Base-by-base conservation (phyloP, 2,888 invertebrate species). In the Troides oblongomaculatus region DNA sequence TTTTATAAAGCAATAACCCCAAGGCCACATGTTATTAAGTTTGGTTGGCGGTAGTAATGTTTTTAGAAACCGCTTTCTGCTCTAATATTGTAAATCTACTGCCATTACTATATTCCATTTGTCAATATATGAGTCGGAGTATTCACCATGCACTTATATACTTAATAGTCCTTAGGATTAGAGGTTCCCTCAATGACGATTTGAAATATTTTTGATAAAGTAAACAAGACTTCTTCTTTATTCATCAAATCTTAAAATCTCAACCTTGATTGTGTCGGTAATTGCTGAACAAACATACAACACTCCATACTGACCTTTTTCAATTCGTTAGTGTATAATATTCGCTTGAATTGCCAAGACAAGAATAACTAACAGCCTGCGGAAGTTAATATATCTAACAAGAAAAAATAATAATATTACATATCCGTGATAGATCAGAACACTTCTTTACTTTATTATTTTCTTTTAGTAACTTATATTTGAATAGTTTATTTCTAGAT, bases 221-320 rank as follows among this genome's bases (percentile, higher is more conserved):
- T 50, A 57, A 58, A 62, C 39, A 62, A 18, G 21, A 30, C 4
- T 50, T 73, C 72, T 79, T 72, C 72, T 79, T 72, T 74, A 82
- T 81, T 79, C 68, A 75, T 76, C 73, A 74, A 72, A 72, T 72
- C 65, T 66, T 73, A 66, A 53, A 60, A 59, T 65, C 61, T 59
- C 70, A 64, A 66, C 90, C 89, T 88, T 88, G 85, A 87, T 85
- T 78, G 76, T 75, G 73, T 71, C 79, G 82, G 79, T 84, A 88
- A 89, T 86, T 87, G 84, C 82, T 79, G 81, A 82, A 78, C 84
- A 88, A 89, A 90, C 82, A 87, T 79, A 76, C 53, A 75, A 78
- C 81, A 83, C 83, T 87, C 80, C 77, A 78, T 74, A 77, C 69
- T 84, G 88, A 87, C 90, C 90, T 90, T 83, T 84, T 77, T 80